Evolutionary conservation across 2,113 vertebrate species (phyloP).

Genomic region (Nothocercus julius): DNA sequence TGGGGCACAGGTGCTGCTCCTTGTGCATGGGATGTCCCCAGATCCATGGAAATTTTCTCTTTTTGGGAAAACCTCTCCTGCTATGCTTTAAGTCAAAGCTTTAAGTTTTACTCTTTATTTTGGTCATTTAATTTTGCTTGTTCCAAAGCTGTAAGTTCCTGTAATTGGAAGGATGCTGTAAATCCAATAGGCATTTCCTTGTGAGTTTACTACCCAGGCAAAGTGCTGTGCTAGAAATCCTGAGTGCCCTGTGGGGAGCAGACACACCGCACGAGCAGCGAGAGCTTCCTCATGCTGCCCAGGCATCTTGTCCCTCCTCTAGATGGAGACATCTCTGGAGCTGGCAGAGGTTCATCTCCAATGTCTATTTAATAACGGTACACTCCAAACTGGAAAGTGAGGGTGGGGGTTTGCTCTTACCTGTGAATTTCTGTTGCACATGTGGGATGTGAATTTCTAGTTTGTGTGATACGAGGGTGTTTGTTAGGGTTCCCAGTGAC

Average conservation of each 20-base stretch:
- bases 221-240: not conserved
- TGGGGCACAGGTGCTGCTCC: not conserved
- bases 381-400: not conserved
- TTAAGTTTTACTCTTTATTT: not conserved
- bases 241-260: not conserved
- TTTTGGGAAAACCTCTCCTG: not conserved
- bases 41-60: not conserved
- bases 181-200: not conserved
- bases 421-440: not conserved
- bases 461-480: rapidly evolving
- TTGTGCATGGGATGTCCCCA: not conserved
- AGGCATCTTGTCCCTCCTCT: not conserved
- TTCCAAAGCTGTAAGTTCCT: not conserved
- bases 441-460: not conserved
- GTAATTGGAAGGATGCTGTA: not conserved
- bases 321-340: not conserved
- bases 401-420: not conserved
- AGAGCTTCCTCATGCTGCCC: not conserved
- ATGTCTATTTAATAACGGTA: not conserved
- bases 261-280: not conserved
- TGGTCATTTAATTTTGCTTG: not conserved
- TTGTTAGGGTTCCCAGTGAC: not conserved
- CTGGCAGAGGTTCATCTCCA: not conserved
- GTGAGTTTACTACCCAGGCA: not conserved
- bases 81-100: not conserved